Percentiles rank a stretch among this genome's conserved stretches.
Evolutionary conservation across 2,113 vertebrate species (phyloP).

Genomic region (Ciconia boyciana): DNA sequence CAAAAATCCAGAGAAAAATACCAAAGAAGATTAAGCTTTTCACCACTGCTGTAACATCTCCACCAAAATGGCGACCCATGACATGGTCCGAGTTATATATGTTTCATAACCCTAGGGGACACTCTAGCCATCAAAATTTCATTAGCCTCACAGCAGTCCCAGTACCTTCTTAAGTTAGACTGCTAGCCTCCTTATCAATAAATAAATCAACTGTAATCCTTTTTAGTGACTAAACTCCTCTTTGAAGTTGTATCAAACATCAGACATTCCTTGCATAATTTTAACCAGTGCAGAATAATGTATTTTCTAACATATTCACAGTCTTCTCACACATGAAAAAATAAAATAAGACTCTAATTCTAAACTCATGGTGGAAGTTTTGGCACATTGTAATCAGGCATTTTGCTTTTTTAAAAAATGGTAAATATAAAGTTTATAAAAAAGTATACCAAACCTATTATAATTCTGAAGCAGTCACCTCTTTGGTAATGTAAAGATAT

Average conservation of each 20-base stretch:
- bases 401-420: not conserved
- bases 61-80: not conserved
- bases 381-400: not conserved
- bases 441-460: not conserved
- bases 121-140: constrained; percentile 58
- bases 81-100: not conserved
- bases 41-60: constrained; percentile 16
- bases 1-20: constrained; percentile 22
- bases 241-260: constrained; percentile 54
- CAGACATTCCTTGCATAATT: constrained; percentile 20
- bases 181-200: constrained; percentile 60
- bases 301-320: not conserved
- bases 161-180: constrained; percentile 51
- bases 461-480: not conserved
- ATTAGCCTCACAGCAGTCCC: constrained; percentile 64
- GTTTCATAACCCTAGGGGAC: constrained; percentile 14
- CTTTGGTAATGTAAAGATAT: accelerated
- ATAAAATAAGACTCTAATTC: not conserved
- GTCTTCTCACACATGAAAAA: not conserved
- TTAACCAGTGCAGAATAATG: constrained; percentile 16
- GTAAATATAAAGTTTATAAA: not conserved
- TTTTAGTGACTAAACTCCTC: constrained; percentile 54
- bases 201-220: constrained; percentile 65
- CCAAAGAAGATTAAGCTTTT: constrained; percentile 26
- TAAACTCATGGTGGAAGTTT: not conserved